These are phyloP conservation scores for Pogonophryne albipinna DNA, from an alignment of 2,797 vertebrate genomes.

Conservation along the genomic window DNA sequence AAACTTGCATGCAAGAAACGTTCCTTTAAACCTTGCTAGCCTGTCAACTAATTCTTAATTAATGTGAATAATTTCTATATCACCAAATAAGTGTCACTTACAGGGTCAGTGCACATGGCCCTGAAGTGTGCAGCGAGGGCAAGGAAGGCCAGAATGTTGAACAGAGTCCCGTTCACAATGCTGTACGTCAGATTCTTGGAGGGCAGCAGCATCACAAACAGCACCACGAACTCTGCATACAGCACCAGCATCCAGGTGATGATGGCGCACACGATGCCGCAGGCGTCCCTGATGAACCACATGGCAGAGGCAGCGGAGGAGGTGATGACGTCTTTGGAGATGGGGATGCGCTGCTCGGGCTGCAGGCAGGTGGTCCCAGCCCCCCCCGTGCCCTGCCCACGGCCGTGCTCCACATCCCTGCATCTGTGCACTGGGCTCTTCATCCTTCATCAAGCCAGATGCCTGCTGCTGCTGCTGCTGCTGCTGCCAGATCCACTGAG, in stretches of 20 bases:
- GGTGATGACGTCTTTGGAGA: constrained; percentile 80
- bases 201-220: constrained; percentile 97
- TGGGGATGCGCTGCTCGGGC: constrained; percentile 83
- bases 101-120: constrained; percentile 98
- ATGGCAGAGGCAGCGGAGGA: constrained; percentile 87
- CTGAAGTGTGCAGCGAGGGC: constrained; percentile 96
- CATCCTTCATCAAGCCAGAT: constrained; percentile 87
- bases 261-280: constrained; percentile 93
- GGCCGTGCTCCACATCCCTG: constrained; percentile 92
- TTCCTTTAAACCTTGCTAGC: neutral
- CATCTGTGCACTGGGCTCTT: constrained; percentile 91
- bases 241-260: constrained; percentile 98
- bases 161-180: constrained; percentile 92
- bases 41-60: neutral
- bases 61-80: neutral
- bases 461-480: constrained; percentile 43
- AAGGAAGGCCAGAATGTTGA: constrained; percentile 94
- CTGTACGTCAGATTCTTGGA: constrained; percentile 94
- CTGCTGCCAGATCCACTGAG: constrained; percentile 51
- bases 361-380: constrained; percentile 84
- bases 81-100: constrained; percentile 81
- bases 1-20: neutral
- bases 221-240: constrained; percentile 96
- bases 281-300: constrained; percentile 98
- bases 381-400: constrained; percentile 78